Evolutionary conservation across 2,113 vertebrate genomes (phyloP), one percentile per base, ranked within the genome.

Genomic region (Rhombomys opimus): DNA sequence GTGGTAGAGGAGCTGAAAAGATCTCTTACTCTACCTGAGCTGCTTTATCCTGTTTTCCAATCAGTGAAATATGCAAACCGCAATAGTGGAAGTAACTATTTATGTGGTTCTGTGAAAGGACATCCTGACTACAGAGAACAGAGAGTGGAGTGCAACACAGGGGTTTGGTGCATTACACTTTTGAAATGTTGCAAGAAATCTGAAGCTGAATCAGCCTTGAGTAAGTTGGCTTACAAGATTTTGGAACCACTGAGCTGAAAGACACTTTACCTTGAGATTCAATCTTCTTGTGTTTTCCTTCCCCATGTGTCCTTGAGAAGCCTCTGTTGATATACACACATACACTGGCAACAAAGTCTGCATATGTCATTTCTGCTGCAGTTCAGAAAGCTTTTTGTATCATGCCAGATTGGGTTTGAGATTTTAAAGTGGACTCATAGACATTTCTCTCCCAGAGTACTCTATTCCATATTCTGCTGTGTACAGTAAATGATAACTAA

Each of bases 381-480:
- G 14, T 25, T 52, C 23, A 81, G 86, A 20, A 86, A 76, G 30
- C 46, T 92, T 85, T 61, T 38, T 59, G 86, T 94, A 63, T 2
- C 54, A 75, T 12, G 38, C 38, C 38, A 96, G 32, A 46, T 20
- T 91, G 73, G 73, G 76, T 89, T 46, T 46, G 46, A 46, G 46
- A 46, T 46, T 91, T 81, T 4, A 57, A 85, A 94, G 91, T 30
- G 32, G 41, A 90, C 41, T 68, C 54, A 2, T 13, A 90, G 88
- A 93, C 57, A 72, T 77, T 25, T 76, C 63, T 93, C 70, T 90
- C 32, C 41, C 38, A 94, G 70, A 75, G 52, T 35, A 77, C 17
- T 76, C 52, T 92, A 54, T 76, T 96, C 25, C 46, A 12, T 92
- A 92, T 85, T 88, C 76, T 89, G 18, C 65, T 93, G 50, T 61